phyloP scores from a whole-genome alignment of 2,113 vertebrate genomes.

The Sapajus apella region DNA sequence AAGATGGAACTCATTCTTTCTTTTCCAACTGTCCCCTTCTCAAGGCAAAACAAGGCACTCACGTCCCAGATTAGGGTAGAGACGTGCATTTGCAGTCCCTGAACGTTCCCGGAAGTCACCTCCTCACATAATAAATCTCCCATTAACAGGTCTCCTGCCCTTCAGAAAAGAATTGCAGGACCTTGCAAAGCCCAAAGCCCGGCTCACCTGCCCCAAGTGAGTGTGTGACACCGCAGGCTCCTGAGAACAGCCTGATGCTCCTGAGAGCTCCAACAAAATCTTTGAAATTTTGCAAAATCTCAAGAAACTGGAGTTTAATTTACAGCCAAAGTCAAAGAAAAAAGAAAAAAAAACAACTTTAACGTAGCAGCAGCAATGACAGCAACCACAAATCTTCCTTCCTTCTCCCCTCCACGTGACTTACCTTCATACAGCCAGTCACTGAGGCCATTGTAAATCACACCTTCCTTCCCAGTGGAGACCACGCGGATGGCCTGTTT shows the following conservation, averaged over 20 bases:
- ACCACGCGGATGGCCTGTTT: conserved; percentile 97
- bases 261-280: not conserved
- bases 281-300: not conserved
- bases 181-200: conserved; percentile 23
- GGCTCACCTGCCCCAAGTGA: not conserved
- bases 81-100: not conserved
- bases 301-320: not conserved
- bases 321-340: not conserved
- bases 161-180: conserved; percentile 32
- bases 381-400: accelerated
- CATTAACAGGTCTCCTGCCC: not conserved
- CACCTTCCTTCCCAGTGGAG: conserved; percentile 95
- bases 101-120: conserved; percentile 42
- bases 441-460: conserved; percentile 97
- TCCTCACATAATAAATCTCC: conserved; percentile 62
- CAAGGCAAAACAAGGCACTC: not conserved
- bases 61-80: not conserved
- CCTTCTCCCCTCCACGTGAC: not conserved
- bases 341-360: accelerated
- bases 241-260: accelerated
- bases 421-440: conserved; percentile 99
- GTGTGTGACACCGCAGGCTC: not conserved
- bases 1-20: accelerated
- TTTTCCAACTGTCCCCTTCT: not conserved
- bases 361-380: not conserved